Percentiles rank a stretch among this genome's conserved stretches.
phyloP scores from a whole-genome alignment of 2,888 invertebrate genomes.

The Volucella zonaria region DNA sequence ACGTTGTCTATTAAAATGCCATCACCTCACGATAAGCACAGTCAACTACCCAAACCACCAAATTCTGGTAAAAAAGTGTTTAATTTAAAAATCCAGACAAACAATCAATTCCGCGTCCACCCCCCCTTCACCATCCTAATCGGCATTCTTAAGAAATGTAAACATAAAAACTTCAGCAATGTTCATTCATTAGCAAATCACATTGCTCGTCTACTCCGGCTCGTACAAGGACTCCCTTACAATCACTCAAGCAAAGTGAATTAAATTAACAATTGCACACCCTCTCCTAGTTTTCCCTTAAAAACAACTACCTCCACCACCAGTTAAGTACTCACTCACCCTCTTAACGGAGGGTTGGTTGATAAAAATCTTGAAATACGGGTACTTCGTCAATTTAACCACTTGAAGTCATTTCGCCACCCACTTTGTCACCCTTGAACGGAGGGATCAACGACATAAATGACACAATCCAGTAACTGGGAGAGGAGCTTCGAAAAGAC shows the following conservation, averaged over 20 bases:
- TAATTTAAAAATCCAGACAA: conserved; percentile 23
- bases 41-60: not conserved
- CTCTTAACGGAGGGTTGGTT: conserved; percentile 3
- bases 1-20: not conserved
- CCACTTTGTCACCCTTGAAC: conserved; percentile 35
- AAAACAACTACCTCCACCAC: conserved; percentile 11
- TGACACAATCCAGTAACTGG: conserved; percentile 53
- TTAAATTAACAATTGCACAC: conserved; percentile 67
- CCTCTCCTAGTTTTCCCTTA: not conserved
- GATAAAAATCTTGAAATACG: conserved; percentile 67
- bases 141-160: not conserved
- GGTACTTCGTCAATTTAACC: conserved; percentile 69
- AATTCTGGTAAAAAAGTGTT: not conserved
- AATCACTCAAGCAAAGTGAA: conserved; percentile 71
- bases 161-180: conserved; percentile 38
- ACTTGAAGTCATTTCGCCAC: conserved; percentile 65
- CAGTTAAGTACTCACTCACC: conserved; percentile 41
- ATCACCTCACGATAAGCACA: conserved; percentile 10
- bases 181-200: conserved; percentile 63
- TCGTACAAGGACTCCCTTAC: conserved; percentile 41
- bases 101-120: not conserved
- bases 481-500: not conserved
- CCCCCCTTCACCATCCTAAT: not conserved
- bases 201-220: conserved; percentile 23
- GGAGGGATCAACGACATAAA: conserved; percentile 61